Conservation (phyloP, 2,888 invertebrate species). For the Tethea ocularis region DNA sequence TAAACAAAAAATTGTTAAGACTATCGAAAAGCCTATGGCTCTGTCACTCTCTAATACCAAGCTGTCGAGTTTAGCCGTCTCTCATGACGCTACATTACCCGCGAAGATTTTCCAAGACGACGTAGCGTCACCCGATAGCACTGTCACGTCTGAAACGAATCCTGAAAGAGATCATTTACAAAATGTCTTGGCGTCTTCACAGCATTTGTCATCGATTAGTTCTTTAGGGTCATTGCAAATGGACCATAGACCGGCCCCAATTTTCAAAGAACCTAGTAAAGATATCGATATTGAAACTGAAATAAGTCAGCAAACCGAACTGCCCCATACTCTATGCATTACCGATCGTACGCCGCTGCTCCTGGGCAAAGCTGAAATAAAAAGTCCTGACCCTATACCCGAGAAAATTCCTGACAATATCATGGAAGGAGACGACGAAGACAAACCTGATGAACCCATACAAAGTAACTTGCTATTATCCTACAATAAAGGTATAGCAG, state of each 20-base stretch:
- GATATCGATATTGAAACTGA: conserved; percentile 79
- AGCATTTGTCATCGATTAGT: conserved; percentile 45
- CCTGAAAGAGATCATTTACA: conserved; percentile 48
- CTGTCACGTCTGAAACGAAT: conserved; percentile 57
- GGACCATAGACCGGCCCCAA: conserved; percentile 48
- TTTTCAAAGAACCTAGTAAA: conserved; percentile 57
- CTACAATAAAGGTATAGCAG: conserved; percentile 59
- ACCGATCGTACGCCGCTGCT: conserved; percentile 70
- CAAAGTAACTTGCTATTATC: conserved; percentile 62
- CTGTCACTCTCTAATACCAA: conserved; percentile 80
- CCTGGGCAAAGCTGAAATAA: conserved; percentile 76
- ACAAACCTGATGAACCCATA: conserved; percentile 72
- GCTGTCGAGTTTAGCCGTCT: conserved; percentile 82
- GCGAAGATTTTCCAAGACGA: conserved; percentile 88
- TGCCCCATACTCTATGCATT: conserved; percentile 71
- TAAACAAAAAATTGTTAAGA: conserved; percentile 79
- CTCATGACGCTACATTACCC: conserved; percentile 84
- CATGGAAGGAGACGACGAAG: conserved; percentile 76
- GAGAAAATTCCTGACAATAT: conserved; percentile 81
- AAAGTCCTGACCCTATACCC: conserved; percentile 77
- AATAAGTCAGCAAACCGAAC: conserved; percentile 78
- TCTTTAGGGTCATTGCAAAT: conserved; percentile 46
- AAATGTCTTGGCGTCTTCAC: conserved; percentile 40
- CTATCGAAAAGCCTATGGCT: conserved; percentile 78
- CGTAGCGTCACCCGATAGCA: conserved; percentile 84